Percentiles rank a stretch among this genome's conserved stretches.
Evolutionary conservation across 2,888 invertebrate genomes (phyloP).

Genomic region (Tupiocoris notatus): DNA sequence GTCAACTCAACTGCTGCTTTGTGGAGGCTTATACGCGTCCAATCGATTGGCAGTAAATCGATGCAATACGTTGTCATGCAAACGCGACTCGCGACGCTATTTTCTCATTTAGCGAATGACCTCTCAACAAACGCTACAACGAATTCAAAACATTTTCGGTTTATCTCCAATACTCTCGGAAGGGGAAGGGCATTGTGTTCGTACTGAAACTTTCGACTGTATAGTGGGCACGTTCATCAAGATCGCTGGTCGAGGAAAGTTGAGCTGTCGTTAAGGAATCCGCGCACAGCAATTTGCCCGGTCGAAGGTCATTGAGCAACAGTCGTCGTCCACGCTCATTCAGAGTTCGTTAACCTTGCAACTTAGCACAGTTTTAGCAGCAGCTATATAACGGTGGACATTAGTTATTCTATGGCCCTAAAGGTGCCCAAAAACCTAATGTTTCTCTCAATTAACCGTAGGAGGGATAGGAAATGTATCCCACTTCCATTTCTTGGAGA

Average conservation of each 20-base stretch:
- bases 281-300: neutral
- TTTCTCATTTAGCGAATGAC: neutral
- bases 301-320: slow-evolving; percentile 11
- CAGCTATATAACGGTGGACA: no score
- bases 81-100: slow-evolving; percentile 10
- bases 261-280: neutral
- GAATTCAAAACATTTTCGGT: neutral
- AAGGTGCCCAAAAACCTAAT: no score
- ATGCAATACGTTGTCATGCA: slow-evolving; percentile 25
- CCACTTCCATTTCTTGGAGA: no score
- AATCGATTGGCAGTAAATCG: slow-evolving; percentile 21
- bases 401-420: no score
- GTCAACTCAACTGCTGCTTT: no score
- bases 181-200: neutral
- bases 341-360: slow-evolving; percentile 15
- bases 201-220: neutral
- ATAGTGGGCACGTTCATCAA: no score
- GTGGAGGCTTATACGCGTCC: neutral
- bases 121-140: neutral
- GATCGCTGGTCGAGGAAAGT: no score
- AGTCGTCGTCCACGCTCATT: slow-evolving; percentile 5
- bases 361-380: no score
- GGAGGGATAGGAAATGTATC: no score
- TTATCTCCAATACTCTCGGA: neutral
- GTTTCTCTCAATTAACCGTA: no score